These are phyloP conservation scores for Argentina silus DNA, from an alignment of 2,797 vertebrate species.

Conservation along the genomic window DNA sequence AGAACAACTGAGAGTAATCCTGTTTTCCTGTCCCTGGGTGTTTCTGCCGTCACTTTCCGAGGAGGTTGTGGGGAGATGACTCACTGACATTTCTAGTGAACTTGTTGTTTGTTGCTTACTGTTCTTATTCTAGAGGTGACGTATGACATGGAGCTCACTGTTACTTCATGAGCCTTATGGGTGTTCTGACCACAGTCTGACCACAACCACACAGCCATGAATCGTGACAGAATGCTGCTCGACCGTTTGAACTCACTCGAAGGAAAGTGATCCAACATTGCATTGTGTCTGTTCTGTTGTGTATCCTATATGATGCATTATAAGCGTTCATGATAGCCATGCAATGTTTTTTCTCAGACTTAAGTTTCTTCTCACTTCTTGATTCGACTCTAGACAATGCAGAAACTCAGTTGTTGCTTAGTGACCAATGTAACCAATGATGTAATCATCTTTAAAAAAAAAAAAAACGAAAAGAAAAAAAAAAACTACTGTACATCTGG, in stretches of 20 bases:
- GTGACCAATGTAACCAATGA: conserved; percentile 63
- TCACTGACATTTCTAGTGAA: conserved; percentile 14
- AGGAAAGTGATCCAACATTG: background rate
- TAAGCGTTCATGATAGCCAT: conserved; percentile 30
- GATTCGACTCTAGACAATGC: too few species aligned
- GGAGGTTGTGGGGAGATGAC: background rate
- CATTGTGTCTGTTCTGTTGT: background rate
- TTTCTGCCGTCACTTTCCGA: conserved; percentile 2
- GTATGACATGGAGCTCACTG: conserved; percentile 20
- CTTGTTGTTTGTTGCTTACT: conserved; percentile 23
- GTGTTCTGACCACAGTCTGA: conserved; percentile 10
- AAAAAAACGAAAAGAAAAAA: too few species aligned
- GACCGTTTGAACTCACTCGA: background rate
- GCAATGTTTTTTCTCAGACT: conserved; percentile 15
- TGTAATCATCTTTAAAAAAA: conserved; percentile 50
- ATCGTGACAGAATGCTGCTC: background rate
- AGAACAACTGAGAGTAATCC: conserved; percentile 59
- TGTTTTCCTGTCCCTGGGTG: conserved; percentile 14
- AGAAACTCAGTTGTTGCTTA: conserved; percentile 74
- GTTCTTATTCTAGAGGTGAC: conserved; percentile 13
- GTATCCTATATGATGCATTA: conserved; percentile 29
- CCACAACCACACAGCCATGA: too few species aligned
- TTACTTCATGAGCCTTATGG: conserved; percentile 38
- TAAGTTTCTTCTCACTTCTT: background rate
- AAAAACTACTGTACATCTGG: conserved; percentile 74